phyloP scores from a whole-genome alignment of 2,888 invertebrate genomes.

The Dynastes hyllus region DNA sequence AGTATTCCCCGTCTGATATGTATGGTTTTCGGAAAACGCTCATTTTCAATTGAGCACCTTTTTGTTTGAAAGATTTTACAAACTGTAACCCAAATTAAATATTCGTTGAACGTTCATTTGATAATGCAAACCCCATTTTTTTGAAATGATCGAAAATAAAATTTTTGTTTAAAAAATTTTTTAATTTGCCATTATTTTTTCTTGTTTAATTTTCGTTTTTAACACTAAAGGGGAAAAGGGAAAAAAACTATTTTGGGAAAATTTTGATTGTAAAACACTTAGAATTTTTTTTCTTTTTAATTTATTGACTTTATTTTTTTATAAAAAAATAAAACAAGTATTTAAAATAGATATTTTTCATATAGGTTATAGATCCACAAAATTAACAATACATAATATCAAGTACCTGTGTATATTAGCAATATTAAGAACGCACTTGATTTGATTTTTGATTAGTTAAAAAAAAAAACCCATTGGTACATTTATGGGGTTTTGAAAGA shows the following conservation, averaged over 20 bases:
- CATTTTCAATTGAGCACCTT: constrained; percentile 33
- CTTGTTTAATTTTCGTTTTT: no score
- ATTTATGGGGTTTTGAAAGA: not conserved
- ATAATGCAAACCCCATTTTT: not conserved
- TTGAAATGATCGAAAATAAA: no score
- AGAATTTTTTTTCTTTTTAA: no score
- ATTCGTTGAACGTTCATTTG: not conserved
- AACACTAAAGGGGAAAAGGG: no score
- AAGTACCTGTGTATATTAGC: not conserved
- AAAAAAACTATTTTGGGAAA: no score
- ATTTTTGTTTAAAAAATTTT: no score
- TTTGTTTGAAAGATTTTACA: constrained; percentile 23
- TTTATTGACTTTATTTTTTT: no score
- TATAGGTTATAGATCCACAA: not conserved
- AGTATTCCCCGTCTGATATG: constrained; percentile 14
- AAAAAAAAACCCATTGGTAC: not conserved
- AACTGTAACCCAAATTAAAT: constrained; percentile 23
- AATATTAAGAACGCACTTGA: not conserved
- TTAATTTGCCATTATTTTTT: no score
- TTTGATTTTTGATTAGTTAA: not conserved
- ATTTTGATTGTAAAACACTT: no score
- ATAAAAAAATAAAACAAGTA: no score
- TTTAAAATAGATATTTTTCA: not conserved
- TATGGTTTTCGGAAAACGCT: no score
- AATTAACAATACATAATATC: not conserved